A percentile compares a stretch with the other conserved stretches of the same genome.
These are phyloP conservation scores for Eubucco bourcierii DNA, from an alignment of 2,113 vertebrate genomes.

Conservation along the genomic window DNA sequence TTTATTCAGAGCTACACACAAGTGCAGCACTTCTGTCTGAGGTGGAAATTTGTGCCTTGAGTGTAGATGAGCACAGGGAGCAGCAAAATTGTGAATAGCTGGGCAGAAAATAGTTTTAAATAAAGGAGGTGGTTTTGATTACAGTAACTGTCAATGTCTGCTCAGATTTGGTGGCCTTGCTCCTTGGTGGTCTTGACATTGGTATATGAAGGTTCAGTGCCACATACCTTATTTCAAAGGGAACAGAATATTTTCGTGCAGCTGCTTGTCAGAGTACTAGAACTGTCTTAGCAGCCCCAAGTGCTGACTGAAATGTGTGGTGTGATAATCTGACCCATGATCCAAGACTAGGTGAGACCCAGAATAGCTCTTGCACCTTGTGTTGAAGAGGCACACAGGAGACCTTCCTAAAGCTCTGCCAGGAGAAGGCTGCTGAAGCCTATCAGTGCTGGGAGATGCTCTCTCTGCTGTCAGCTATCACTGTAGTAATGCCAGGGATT, in stretches of 20 bases:
- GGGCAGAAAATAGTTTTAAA: neutral
- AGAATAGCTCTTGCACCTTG: neutral
- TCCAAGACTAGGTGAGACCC: neutral
- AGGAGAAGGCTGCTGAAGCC: neutral
- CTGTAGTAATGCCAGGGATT: neutral
- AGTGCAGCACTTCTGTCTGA: neutral
- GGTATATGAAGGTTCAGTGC: accelerated
- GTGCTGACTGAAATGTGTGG: neutral
- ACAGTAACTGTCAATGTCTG: neutral
- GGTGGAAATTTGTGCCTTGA: neutral
- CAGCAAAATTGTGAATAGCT: neutral
- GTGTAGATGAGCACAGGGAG: neutral
- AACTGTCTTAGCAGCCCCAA: neutral
- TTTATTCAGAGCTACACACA: neutral
- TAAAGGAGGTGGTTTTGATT: neutral
- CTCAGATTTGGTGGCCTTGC: neutral
- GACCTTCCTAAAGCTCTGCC: accelerated
- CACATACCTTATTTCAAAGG: neutral
- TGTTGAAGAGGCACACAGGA: neutral
- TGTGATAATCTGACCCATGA: accelerated
- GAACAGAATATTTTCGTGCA: accelerated
- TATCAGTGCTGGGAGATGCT: neutral
- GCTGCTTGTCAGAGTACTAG: neutral
- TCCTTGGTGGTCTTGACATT: neutral
- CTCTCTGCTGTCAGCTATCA: neutral